Percentiles rank a stretch among this genome's conserved stretches.
phyloP scores from a whole-genome alignment of 2,113 vertebrate genomes.

The Callionymus lyra region DNA sequence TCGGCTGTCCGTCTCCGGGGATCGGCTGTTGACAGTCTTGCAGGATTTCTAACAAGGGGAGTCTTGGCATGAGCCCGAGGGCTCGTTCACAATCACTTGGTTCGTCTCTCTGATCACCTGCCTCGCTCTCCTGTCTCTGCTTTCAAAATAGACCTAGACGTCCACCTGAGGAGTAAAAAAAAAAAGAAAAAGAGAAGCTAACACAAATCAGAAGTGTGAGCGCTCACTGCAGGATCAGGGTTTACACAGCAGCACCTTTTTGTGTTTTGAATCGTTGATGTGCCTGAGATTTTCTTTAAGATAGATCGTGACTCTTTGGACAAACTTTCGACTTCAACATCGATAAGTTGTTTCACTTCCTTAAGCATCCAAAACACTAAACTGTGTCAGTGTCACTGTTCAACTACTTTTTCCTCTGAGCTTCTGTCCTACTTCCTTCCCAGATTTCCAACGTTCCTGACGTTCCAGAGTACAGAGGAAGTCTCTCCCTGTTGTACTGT shows the following conservation, averaged over 20 bases:
- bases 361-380: too few relatives aligned
- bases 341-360: too few relatives aligned
- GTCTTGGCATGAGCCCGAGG: conserved; percentile 57
- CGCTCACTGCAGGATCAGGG: background rate
- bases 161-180: conserved; percentile 27
- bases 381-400: too few relatives aligned
- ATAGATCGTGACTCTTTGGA: too few relatives aligned
- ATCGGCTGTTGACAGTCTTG: conserved; percentile 46
- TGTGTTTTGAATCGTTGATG: conserved; percentile 15
- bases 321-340: too few relatives aligned
- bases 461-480: too few relatives aligned
- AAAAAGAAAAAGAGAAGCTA: conserved; percentile 48
- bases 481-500: too few relatives aligned
- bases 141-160: conserved; percentile 60
- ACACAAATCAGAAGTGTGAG: conserved; percentile 20
- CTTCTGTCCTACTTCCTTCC: too few relatives aligned
- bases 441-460: too few relatives aligned
- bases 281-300: too few relatives aligned
- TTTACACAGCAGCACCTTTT: conserved; percentile 2
- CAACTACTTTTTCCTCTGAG: too few relatives aligned
- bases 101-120: conserved; percentile 60
- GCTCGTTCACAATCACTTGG: conserved; percentile 60
- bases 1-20: conserved; percentile 55
- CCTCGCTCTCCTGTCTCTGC: conserved; percentile 24
- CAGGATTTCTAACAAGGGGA: conserved; percentile 61